Base-by-base conservation (phyloP, 2,888 invertebrate species). In the Spodoptera exigua region DNA sequence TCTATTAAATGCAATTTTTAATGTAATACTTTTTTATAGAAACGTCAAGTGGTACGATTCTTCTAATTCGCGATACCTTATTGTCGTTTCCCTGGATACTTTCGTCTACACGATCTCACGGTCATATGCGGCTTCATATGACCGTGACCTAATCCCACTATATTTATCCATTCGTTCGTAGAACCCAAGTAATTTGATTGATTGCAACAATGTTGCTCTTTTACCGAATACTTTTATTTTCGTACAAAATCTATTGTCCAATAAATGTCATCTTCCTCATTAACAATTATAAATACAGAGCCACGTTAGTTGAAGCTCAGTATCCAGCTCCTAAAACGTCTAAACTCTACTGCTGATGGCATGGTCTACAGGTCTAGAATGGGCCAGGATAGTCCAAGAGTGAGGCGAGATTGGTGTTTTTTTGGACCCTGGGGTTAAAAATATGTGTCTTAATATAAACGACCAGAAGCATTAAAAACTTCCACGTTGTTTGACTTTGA, bases 341-440 rank as follows among this genome's bases (percentile, higher is more conserved):
- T 86, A 82, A 83, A 61, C 55, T 88, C 89, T 89, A 90, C 91
- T 89, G 88, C 90, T 88, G 89, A 84, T 78, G 74, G 76, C 70
- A 84, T 78, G 74, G 76, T 71, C 65, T 58, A 68, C 39, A 47
- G 55, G 59, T 52, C 54, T 59, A 67, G 76, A 61, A 88, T 89
- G 85, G 80, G 86, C 89, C 92, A 92, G 91, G 89, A 88, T 70
- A 87, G 91, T 92, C 92, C 92, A 91, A 89, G 87, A 83, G 80
- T 78, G 89, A 88, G 72, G 81, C 84, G 89, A 89, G 74, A 87
- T 93, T 93, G 92, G 92, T 92, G 92, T 93, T 91, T 85, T 74
- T 79, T 93, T 93, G 92, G 93, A 92, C 92, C 93, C 93, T 90
- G 92, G 92, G 90, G 80, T 86, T 83, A 80, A 77, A 75, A 72